Evolutionary conservation across 2,113 vertebrate genomes (phyloP), one percentile per base, ranked within the genome.

Genomic region (Proteles cristata): DNA sequence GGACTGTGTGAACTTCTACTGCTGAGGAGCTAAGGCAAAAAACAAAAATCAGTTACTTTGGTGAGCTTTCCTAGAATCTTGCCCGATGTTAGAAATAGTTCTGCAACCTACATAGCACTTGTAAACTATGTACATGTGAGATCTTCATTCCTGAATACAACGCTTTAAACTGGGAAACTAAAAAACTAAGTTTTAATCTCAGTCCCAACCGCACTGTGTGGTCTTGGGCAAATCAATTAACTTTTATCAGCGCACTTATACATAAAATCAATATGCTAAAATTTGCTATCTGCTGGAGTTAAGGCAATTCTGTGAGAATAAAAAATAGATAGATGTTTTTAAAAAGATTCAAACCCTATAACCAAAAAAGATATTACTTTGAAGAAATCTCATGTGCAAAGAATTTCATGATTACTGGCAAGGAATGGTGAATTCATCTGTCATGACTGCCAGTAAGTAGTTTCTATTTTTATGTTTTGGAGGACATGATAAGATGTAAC

Each of bases 361-460:
- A 39, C 83, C 48, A 66, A 77, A 89, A 92, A 80, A 31, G 53
- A 92, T 81, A 92, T 23, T 97, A 81, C 69, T 82, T 92, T 96
- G 66, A 61, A 90, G 50, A 81, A 96, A 87, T 80, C 31, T 6
- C 33, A 66, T 33, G 12, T 93, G 35, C 71, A 96, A 92, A 94
- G 35, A 88, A 87, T 95, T 97, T 96, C 74, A 77, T 94, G 83
- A 93, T 97, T 95, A 71, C 82, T 98, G 83, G 55, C 50, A 94
- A 93, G 83, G 96, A 97, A 80, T 96, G 33, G 63, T 94, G 61
- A 96, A 71, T 97, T 96, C 89, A 92, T 89, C 65, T 89, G 17
- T 91, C 65, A 53, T 68, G 68, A 55, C 63, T 96, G 86, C 93
- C 76, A 89, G 82, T 68, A 84, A 97, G 48, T 15, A 68, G 28